Conservation (phyloP, 30 jellyfish, hydroid and myxozoan species). For the Cassiopea andromeda region DNA sequence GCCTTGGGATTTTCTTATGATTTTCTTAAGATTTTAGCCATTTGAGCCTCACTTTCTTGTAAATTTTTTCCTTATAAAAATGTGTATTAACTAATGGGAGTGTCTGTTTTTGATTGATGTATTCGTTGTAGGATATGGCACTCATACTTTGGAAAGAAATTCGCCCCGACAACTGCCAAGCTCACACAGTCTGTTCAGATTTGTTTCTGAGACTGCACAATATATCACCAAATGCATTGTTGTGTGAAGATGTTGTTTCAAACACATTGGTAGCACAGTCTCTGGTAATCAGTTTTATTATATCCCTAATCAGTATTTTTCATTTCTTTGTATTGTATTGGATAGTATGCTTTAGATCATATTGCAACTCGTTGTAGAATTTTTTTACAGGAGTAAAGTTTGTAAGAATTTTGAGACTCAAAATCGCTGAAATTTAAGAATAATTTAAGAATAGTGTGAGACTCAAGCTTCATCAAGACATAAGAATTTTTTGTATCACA, state of each 20-base stretch:
- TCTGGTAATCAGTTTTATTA: constrained; percentile 52
- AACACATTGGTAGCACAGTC: constrained; percentile 71
- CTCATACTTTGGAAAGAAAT: constrained; percentile 80
- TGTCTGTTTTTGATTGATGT: background rate
- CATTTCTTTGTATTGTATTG: too few species aligned
- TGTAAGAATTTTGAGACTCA: too few species aligned
- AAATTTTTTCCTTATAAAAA: background rate
- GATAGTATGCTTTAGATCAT: too few species aligned
- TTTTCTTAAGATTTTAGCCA: too few species aligned
- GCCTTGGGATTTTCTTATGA: too few species aligned
- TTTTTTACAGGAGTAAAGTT: too few species aligned
- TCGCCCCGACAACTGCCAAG: constrained; percentile 73
- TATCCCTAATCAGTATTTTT: background rate
- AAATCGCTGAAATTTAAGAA: too few species aligned
- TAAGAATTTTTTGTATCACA: too few species aligned
- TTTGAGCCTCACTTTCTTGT: background rate
- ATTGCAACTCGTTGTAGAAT: too few species aligned
- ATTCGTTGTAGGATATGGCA: constrained; percentile 72
- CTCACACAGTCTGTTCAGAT: constrained; percentile 77
- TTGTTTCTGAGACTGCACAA: constrained; percentile 88
- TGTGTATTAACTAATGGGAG: background rate
- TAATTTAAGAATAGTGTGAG: too few species aligned
- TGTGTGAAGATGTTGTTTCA: constrained; percentile 88
- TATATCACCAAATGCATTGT: constrained; percentile 70
- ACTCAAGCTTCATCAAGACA: too few species aligned